A percentile compares a stretch with the other conserved stretches of the same genome.
Evolutionary conservation across 2,888 invertebrate genomes (phyloP).

Genomic region (Nephrotoma flavescens): DNA sequence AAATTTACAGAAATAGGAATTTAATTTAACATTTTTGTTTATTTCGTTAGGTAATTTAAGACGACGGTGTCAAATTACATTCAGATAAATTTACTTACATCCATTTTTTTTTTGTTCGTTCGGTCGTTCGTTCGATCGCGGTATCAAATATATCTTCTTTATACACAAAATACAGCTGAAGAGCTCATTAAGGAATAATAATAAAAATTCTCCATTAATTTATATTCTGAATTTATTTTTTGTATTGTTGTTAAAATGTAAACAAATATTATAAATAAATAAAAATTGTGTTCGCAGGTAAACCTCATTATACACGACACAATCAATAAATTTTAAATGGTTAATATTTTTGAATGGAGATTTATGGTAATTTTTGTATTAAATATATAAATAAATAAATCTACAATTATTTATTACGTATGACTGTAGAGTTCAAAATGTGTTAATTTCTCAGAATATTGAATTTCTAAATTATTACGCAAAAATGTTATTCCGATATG

Average conservation of each 20-base stretch:
- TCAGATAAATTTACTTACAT: neutral
- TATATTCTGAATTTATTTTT: neutral
- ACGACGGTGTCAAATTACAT: neutral
- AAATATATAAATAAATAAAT: neutral
- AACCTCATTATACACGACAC: neutral
- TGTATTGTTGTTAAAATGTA: neutral
- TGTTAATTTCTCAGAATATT: neutral
- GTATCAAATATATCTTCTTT: neutral
- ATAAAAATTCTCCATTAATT: neutral
- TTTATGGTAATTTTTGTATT: neutral
- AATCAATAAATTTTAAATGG: neutral
- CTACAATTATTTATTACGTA: neutral
- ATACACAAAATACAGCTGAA: neutral
- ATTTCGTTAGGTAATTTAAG: neutral
- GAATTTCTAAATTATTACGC: neutral
- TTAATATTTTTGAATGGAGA: neutral
- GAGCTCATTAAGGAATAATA: neutral
- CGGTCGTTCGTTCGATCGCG: neutral
- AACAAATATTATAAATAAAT: neutral
- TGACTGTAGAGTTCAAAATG: neutral
- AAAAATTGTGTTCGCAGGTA: neutral
- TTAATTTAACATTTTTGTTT: neutral
- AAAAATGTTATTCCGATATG: neutral
- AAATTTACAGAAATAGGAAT: neutral
- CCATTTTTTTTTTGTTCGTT: neutral